Evolutionary conservation across 1,140 invertebrate species (phyloP).

Genomic region (Drosophila ironensis): DNA sequence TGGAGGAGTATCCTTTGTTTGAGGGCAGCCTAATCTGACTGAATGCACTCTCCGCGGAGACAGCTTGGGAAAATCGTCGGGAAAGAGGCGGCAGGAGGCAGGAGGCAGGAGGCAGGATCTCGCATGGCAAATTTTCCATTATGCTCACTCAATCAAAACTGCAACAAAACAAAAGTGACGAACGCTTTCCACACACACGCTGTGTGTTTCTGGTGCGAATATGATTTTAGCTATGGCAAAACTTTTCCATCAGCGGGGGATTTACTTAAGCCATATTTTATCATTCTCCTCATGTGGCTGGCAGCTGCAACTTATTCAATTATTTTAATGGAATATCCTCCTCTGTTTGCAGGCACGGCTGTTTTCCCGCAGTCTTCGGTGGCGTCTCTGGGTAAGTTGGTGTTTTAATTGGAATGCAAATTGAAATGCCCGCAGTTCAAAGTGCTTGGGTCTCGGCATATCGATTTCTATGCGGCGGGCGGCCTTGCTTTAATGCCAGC

Average conservation of each 20-base stretch:
- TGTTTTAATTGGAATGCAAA: conserved; percentile 54
- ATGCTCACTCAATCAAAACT: conserved; percentile 54
- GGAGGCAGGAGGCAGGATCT: conserved; percentile 9
- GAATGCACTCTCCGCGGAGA: conserved; percentile 52
- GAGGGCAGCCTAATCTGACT: conserved; percentile 49
- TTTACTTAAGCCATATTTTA: conserved; percentile 72
- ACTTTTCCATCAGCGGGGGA: conserved; percentile 32
- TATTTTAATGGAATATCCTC: conserved; percentile 69
- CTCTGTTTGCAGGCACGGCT: conserved; percentile 40
- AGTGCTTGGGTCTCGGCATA: neutral
- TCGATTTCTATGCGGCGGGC: neutral
- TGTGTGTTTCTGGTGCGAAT: conserved; percentile 32
- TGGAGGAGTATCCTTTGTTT: conserved; percentile 6
- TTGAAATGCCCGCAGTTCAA: conserved; percentile 25
- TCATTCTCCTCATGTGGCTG: conserved; percentile 38
- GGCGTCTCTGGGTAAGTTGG: conserved; percentile 38
- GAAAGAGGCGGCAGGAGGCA: neutral
- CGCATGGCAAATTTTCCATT: conserved; percentile 58
- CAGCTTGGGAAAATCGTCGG: neutral
- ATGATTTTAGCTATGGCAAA: conserved; percentile 54
- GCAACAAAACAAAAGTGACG: conserved; percentile 66
- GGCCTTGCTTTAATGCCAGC: neutral
- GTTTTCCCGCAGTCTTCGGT: neutral
- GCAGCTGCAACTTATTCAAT: conserved; percentile 73
- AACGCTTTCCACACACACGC: conserved; percentile 5